These are phyloP conservation scores for Scophthalmus maximus DNA, from an alignment of 2,113 vertebrate genomes.

Conservation along the genomic window DNA sequence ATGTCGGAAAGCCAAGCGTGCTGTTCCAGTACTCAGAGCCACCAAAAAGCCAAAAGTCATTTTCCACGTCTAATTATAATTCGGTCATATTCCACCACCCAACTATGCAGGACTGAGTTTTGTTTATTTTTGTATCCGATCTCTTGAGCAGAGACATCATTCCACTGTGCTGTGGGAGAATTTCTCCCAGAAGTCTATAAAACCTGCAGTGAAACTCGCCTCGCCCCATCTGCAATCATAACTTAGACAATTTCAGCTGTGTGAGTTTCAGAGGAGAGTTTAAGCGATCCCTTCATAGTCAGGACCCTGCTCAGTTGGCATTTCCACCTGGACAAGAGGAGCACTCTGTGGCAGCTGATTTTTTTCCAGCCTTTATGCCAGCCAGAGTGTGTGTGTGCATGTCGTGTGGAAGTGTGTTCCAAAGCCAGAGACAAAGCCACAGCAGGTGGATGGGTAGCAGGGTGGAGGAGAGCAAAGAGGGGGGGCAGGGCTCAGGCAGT, in stretches of 20 bases:
- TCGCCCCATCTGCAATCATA: conserved; percentile 66
- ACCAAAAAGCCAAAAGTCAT: conserved; percentile 23
- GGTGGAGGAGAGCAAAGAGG: conserved; percentile 32
- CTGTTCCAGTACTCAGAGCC: not conserved
- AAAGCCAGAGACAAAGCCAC: conserved; percentile 79
- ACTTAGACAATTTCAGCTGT: conserved; percentile 41
- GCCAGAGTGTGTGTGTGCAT: conserved; percentile 53
- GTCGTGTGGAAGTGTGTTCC: conserved; percentile 60
- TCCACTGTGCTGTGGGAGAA: conserved; percentile 62
- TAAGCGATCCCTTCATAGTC: conserved; percentile 50
- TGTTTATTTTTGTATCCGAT: conserved; percentile 61
- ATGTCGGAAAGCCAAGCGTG: not conserved
- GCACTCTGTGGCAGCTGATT: conserved; percentile 49
- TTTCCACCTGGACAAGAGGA: conserved; percentile 56
- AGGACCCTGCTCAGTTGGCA: conserved; percentile 51
- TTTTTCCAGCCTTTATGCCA: conserved; percentile 61
- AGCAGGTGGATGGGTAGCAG: conserved; percentile 77
- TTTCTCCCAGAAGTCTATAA: conserved; percentile 54
- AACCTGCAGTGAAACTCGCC: conserved; percentile 53
- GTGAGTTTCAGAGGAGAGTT: conserved; percentile 43
- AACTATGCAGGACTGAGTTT: conserved; percentile 36
- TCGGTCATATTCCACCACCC: conserved; percentile 46
- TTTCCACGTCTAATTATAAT: conserved; percentile 55
- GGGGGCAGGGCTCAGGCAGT: not conserved
- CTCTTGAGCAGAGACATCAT: conserved; percentile 48